phyloP scores from a whole-genome alignment of 37 sponge, comb jelly and placozoan species.

The Eunapius fragilis region DNA sequence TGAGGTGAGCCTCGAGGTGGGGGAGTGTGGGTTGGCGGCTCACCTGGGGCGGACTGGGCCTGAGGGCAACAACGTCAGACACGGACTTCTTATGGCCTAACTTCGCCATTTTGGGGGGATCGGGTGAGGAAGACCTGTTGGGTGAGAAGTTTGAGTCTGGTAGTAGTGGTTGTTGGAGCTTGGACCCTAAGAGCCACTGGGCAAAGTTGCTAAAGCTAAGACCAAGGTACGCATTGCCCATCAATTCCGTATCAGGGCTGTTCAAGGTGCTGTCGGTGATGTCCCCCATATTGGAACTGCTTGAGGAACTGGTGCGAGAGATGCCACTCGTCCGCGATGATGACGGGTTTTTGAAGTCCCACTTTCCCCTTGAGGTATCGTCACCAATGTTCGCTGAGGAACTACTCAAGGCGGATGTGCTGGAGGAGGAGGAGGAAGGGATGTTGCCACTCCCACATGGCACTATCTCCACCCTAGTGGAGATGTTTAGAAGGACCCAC shows the following conservation, averaged over 20 bases:
- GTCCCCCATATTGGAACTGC: not conserved
- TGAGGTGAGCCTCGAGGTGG: constrained; percentile 17
- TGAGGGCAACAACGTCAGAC: not conserved
- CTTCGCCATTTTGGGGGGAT: not conserved
- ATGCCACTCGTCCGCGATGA: too few species aligned
- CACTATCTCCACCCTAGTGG: not conserved
- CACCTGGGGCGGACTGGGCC: not conserved
- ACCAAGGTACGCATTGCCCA: too few species aligned
- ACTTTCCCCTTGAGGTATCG: not conserved
- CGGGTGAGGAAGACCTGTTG: not conserved
- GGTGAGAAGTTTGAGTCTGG: not conserved
- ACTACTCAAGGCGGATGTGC: not conserved
- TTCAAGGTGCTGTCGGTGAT: not conserved
- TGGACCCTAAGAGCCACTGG: not conserved
- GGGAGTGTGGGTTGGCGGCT: constrained; percentile 30
- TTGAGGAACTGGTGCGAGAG: not conserved
- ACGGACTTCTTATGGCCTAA: not conserved
- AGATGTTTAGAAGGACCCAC: constrained; percentile 39
- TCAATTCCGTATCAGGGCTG: not conserved
- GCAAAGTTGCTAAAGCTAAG: not conserved
- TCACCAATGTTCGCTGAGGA: not conserved
- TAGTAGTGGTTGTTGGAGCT: too few species aligned
- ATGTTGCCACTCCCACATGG: not conserved
- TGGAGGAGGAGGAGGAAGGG: not conserved
- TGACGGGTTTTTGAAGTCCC: not conserved